phyloP scores from a whole-genome alignment of 2,888 invertebrate genomes.

The Gari tellinella region DNA sequence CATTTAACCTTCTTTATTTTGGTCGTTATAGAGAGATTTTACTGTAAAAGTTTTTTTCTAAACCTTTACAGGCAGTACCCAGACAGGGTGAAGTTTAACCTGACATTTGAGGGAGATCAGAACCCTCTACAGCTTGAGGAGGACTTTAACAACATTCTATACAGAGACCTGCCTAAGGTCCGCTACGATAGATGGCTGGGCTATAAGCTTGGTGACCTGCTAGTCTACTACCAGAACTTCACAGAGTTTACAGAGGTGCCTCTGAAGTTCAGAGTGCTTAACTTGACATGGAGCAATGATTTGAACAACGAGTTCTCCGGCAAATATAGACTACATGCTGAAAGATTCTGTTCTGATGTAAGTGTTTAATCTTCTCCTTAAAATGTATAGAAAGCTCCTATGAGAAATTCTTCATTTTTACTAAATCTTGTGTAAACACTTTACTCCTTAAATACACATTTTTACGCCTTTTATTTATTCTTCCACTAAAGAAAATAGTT shows the following conservation, averaged over 20 bases:
- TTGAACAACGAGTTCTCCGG: constrained; percentile 59
- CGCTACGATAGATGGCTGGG: constrained; percentile 64
- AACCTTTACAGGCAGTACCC: constrained; percentile 60
- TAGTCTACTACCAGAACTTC: constrained; percentile 64
- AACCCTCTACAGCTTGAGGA: constrained; percentile 41
- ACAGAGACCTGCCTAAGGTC: constrained; percentile 56
- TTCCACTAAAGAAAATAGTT: too few relatives aligned
- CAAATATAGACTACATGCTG: constrained; percentile 60
- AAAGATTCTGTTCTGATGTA: constrained; percentile 70
- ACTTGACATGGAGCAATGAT: constrained; percentile 62
- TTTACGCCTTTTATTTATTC: too few relatives aligned
- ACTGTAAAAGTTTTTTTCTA: too few relatives aligned
- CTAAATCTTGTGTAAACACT: too few relatives aligned
- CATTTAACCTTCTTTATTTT: too few relatives aligned
- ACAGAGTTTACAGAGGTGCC: constrained; percentile 66
- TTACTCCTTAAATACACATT: too few relatives aligned
- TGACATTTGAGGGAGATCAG: constrained; percentile 69
- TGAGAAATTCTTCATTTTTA: too few relatives aligned
- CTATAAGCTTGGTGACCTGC: constrained; percentile 63
- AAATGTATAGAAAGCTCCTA: not conserved
- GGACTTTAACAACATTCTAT: constrained; percentile 58
- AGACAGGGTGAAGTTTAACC: constrained; percentile 63
- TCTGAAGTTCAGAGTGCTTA: constrained; percentile 68
- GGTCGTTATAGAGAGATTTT: too few relatives aligned
- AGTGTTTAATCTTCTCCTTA: constrained; percentile 17